Evolutionary conservation across 2,797 vertebrate genomes (phyloP).

Genomic region (Petrocephalus schoutedeni): DNA sequence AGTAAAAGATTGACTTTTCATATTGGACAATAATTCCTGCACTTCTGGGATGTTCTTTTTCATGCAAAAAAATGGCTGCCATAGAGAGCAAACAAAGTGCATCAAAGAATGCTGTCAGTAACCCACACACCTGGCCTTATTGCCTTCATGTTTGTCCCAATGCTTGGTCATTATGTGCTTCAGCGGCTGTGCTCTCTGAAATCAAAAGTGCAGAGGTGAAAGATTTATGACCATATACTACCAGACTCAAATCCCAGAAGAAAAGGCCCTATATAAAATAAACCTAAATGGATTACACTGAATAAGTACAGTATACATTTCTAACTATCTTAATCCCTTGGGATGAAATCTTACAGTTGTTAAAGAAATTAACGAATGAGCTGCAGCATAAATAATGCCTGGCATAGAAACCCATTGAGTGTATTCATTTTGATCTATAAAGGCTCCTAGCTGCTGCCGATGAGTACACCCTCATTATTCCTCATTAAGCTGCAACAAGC

Average conservation of each 20-base stretch:
- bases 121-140: neutral
- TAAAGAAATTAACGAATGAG: neutral
- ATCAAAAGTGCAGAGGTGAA: neutral
- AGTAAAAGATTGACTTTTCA: neutral
- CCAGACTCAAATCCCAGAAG: neutral
- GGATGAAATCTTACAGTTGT: neutral
- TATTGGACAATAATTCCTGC: neutral
- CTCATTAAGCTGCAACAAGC: neutral
- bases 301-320: neutral
- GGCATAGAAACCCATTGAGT: neutral
- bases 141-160: neutral
- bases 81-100: neutral
- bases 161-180: neutral
- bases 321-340: neutral
- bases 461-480: neutral
- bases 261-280: neutral
- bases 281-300: neutral
- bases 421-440: neutral
- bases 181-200: neutral
- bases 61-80: neutral
- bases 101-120: neutral
- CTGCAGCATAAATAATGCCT: neutral
- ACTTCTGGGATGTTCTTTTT: neutral
- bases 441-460: neutral
- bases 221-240: neutral